Evolutionary conservation across 2,113 vertebrate genomes (phyloP).

Genomic region (Aspidoscelis tigris): DNA sequence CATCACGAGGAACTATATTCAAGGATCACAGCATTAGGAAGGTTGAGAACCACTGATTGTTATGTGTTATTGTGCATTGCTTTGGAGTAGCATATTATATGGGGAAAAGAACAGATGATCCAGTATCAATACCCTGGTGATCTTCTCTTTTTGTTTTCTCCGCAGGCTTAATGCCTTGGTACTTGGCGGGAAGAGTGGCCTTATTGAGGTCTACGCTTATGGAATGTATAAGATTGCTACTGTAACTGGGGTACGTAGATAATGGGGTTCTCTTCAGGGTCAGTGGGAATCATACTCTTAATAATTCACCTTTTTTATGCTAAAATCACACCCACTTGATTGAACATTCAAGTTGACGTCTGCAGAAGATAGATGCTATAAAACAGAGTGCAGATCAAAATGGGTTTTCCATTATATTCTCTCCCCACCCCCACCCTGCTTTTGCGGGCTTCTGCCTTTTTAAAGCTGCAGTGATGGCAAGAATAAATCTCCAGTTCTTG

Average conservation of each 20-base stretch:
- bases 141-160: conserved; percentile 29
- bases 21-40: no score
- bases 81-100: no score
- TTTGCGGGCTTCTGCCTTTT: no score
- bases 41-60: no score
- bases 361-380: neutral
- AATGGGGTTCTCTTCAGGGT: conserved; percentile 25
- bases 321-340: neutral
- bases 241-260: conserved; percentile 79
- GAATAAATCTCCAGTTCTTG: no score
- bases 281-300: neutral
- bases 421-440: no score
- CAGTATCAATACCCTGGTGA: neutral
- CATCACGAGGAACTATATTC: no score
- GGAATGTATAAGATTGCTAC: conserved; percentile 99
- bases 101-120: no score
- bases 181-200: conserved; percentile 87
- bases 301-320: neutral
- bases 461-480: no score
- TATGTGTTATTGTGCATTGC: no score
- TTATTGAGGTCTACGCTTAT: conserved; percentile 95
- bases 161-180: conserved; percentile 93
- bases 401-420: neutral
- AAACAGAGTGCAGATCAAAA: neutral
- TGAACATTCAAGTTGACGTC: neutral